phyloP scores from a whole-genome alignment of 2,113 vertebrate genomes.

The Maylandia zebra region DNA sequence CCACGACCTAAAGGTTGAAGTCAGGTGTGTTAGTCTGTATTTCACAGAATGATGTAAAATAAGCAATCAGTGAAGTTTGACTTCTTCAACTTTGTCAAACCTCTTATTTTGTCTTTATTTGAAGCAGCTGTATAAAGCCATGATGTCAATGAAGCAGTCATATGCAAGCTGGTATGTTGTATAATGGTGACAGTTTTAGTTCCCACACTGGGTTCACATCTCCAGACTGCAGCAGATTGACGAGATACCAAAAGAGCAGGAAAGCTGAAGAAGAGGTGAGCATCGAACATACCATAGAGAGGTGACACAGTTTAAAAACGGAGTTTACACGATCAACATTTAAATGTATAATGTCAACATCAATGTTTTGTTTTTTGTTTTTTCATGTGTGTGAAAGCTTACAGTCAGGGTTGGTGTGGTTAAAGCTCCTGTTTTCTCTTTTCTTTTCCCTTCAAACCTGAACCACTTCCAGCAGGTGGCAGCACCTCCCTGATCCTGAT shows the following conservation, averaged over 20 bases:
- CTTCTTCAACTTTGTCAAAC: background rate
- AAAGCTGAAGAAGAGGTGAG: background rate
- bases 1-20: background rate
- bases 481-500: no score
- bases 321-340: no score
- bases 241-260: background rate
- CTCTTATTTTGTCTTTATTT: background rate
- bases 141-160: background rate
- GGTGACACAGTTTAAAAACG: no score
- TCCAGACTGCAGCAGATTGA: background rate
- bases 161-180: background rate
- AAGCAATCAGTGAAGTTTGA: background rate
- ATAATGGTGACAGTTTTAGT: background rate
- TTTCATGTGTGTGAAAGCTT: no score
- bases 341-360: no score
- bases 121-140: background rate
- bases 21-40: background rate
- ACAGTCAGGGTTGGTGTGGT: no score
- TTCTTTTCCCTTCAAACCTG: no score
- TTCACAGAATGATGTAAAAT: background rate
- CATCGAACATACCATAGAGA: background rate
- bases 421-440: no score
- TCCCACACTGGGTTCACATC: background rate
- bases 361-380: background rate
- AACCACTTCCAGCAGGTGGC: no score